These are phyloP conservation scores for Carposina sasakii DNA, from an alignment of 1,140 invertebrate species.

Conservation along the genomic window DNA sequence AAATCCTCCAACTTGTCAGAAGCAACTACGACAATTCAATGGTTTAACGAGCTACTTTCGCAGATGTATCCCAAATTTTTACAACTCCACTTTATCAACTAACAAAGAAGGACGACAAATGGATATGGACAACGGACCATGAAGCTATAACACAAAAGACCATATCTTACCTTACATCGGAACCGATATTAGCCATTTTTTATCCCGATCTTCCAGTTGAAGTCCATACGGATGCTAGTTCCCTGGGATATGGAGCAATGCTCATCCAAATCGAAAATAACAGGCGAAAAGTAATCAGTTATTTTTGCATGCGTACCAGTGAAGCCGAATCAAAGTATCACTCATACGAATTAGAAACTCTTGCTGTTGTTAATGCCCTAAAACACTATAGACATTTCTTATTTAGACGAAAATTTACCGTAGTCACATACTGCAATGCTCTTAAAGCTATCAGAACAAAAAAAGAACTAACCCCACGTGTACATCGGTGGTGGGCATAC, in stretches of 20 bases:
- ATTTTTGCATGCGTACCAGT: constrained; percentile 1
- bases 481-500: constrained; percentile 12
- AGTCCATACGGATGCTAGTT: constrained; percentile 21
- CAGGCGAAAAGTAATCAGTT: constrained; percentile 1
- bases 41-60: constrained; percentile 55
- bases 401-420: constrained; percentile 37
- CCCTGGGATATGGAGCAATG: constrained; percentile 16
- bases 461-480: constrained; percentile 14
- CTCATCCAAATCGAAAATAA: constrained; percentile 25
- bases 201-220: constrained; percentile 12
- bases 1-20: constrained; percentile 16
- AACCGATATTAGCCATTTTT: constrained; percentile 33
- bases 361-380: constrained; percentile 30
- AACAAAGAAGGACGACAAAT: constrained; percentile 15
- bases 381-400: constrained; percentile 38
- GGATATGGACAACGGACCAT: background rate
- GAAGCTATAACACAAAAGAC: constrained; percentile 2
- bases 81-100: constrained; percentile 31
- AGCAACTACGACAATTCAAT: constrained; percentile 41
- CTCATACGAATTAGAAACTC: constrained; percentile 45
- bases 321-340: constrained; percentile 27
- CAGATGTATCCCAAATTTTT: constrained; percentile 58
- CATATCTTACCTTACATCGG: background rate
- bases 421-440: constrained; percentile 22
- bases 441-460: constrained; percentile 19